Conservation (phyloP, 2,113 vertebrate species). For the Panurus biarmicus region DNA sequence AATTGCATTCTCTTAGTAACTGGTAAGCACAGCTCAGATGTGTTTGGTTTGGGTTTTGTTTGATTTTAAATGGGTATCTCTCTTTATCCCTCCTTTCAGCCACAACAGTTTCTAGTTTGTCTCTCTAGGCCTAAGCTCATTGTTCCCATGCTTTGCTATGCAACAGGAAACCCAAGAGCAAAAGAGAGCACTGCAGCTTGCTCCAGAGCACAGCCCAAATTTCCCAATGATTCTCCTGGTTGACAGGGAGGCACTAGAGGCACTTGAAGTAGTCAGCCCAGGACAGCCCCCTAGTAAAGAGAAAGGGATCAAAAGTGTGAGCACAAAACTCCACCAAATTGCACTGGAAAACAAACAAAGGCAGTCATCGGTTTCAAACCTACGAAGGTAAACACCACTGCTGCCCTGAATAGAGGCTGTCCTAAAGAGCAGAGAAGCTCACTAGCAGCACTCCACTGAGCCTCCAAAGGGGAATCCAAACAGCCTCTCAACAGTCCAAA, state of each 20-base stretch:
- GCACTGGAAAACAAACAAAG: neutral
- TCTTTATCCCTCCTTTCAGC: neutral
- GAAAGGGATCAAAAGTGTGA: neutral
- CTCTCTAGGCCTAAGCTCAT: neutral
- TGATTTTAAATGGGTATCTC: neutral
- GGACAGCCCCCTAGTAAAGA: neutral
- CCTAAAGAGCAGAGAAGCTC: neutral
- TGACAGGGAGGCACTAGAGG: neutral
- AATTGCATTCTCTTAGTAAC: neutral
- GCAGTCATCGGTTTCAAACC: neutral
- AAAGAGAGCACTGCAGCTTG: neutral
- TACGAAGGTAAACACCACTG: neutral
- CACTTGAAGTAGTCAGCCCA: neutral
- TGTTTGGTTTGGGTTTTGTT: neutral
- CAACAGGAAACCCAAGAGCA: neutral
- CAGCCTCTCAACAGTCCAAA: rapidly evolving
- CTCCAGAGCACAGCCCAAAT: neutral
- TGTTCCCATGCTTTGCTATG: neutral
- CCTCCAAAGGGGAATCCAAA: neutral
- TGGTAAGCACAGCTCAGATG: neutral
- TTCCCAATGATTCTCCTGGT: neutral
- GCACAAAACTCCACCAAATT: neutral
- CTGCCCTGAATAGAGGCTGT: neutral
- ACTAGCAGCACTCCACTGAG: neutral
- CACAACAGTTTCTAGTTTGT: neutral